Percentiles rank a stretch among this genome's conserved stretches.
phyloP scores from a whole-genome alignment of 2,797 vertebrate genomes.

The Crenuchus spilurus region DNA sequence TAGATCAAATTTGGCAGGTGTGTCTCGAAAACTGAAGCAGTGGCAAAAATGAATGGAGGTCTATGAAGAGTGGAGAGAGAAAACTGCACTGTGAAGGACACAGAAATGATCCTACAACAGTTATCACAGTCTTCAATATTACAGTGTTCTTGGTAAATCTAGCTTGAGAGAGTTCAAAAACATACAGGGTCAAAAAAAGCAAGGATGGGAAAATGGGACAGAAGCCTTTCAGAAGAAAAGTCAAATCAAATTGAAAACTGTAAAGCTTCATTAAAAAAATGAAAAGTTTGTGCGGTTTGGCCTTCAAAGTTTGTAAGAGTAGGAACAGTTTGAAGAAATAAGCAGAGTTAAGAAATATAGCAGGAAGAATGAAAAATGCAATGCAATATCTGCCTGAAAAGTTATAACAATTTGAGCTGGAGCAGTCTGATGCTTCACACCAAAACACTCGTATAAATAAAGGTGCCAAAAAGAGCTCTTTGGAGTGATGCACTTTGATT shows the following conservation, averaged over 20 bases:
- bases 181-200: not conserved
- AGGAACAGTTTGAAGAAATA: conserved; percentile 3
- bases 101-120: not conserved
- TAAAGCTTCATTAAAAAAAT: conserved; percentile 20
- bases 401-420: not conserved
- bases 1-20: conserved; percentile 21
- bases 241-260: not conserved
- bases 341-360: not conserved
- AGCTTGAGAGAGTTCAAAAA: conserved; percentile 16
- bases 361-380: not conserved
- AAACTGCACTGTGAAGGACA: not conserved
- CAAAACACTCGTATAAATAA: not conserved
- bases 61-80: not conserved
- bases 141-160: not conserved
- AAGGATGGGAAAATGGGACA: not conserved
- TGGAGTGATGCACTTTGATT: not conserved
- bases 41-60: not conserved
- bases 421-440: not conserved
- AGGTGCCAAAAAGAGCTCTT: not conserved
- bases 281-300: not conserved
- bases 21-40: not conserved
- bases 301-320: conserved; percentile 1
- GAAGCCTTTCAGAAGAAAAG: not conserved
- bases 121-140: not conserved
- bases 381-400: not conserved